Conservation (phyloP, 2,888 invertebrate genomes). For the Lacanobia oleracea region DNA sequence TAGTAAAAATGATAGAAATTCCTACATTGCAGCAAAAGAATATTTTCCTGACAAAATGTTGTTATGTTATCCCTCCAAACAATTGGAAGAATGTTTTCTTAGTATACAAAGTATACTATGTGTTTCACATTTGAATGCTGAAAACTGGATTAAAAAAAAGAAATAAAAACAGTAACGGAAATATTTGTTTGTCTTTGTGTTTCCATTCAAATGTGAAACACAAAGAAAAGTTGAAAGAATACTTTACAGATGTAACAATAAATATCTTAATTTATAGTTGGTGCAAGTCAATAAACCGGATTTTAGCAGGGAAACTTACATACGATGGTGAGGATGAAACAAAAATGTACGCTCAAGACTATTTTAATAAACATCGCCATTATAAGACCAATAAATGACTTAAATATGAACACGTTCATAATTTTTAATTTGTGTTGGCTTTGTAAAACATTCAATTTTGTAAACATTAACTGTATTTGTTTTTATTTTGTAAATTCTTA, state of each 20-base stretch:
- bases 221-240: slow-evolving; percentile 1
- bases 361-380: background rate
- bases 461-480: too few species aligned
- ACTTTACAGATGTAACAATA: background rate
- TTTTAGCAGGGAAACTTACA: background rate
- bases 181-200: too few species aligned
- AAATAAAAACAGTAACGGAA: too few species aligned
- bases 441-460: too few species aligned
- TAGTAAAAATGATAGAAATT: too few species aligned
- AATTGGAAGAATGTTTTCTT: background rate
- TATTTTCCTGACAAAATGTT: too few species aligned
- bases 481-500: too few species aligned
- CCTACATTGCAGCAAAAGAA: too few species aligned
- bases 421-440: too few species aligned
- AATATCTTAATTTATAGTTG: slow-evolving; percentile 1
- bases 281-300: slow-evolving; percentile 1
- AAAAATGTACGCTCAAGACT: background rate
- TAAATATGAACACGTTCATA: too few species aligned
- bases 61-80: too few species aligned
- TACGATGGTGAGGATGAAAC: slow-evolving; percentile 1
- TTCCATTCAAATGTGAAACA: background rate
- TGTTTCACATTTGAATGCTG: background rate
- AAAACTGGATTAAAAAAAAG: background rate
- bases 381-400: too few species aligned
- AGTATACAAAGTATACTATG: background rate